Percentiles rank a stretch among this genome's conserved stretches.
Conservation (phyloP, 2,888 invertebrate genomes). For the Tipula helvola region DNA sequence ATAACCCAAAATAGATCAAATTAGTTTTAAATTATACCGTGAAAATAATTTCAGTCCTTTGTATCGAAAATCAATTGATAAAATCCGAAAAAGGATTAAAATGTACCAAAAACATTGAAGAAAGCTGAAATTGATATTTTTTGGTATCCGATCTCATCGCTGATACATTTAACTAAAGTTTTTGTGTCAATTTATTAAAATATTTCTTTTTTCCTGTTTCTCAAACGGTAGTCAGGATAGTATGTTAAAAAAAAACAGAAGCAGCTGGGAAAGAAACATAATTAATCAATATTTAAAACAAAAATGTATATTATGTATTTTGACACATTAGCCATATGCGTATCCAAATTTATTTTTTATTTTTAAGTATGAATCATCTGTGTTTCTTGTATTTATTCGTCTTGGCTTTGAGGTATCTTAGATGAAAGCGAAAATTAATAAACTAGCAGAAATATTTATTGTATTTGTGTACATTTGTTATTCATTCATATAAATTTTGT, state of each 20-base stretch:
- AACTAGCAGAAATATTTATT: neutral
- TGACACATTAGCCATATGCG: neutral
- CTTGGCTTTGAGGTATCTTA: neutral
- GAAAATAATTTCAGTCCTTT: neutral
- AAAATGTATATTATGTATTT: neutral
- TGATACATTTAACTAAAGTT: neutral
- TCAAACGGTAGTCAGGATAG: neutral
- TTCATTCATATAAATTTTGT: neutral
- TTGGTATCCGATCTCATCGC: neutral
- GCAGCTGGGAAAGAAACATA: neutral
- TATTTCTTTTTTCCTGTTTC: neutral
- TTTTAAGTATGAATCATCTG: neutral
- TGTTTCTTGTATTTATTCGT: neutral
- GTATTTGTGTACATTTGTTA: neutral
- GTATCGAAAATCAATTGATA: neutral
- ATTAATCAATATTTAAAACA: constrained; percentile 4
- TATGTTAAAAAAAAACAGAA: neutral
- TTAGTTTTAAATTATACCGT: neutral
- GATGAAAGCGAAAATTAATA: neutral
- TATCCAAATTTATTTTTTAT: neutral
- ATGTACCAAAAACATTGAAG: neutral
- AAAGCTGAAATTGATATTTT: neutral
- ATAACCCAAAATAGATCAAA: neutral
- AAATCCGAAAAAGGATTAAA: neutral
- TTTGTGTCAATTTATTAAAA: neutral